Conservation (phyloP, 2,888 invertebrate species). For the Sesia apiformis region DNA sequence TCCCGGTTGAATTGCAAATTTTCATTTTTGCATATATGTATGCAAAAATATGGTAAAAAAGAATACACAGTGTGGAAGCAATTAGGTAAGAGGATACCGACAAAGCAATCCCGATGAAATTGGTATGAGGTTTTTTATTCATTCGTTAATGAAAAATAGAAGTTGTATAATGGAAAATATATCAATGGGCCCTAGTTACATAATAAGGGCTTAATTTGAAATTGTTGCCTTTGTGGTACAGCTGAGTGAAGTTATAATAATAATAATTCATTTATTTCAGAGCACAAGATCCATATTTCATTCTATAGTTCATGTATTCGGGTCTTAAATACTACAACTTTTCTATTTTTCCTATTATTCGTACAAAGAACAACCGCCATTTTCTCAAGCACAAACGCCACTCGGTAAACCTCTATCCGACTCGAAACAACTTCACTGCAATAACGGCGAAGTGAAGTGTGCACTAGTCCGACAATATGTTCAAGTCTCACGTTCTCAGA, state of each 20-base stretch:
- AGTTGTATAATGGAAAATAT: no score
- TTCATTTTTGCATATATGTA: not conserved
- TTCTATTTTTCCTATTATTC: no score
- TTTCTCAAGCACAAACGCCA: not conserved
- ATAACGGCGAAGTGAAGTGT: not conserved
- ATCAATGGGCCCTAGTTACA: no score
- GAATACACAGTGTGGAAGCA: not conserved
- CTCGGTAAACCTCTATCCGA: not conserved
- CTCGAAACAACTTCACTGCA: not conserved
- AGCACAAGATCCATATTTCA: no score
- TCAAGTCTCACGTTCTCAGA: not conserved
- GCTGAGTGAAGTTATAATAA: no score
- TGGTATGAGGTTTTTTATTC: not conserved
- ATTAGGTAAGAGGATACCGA: not conserved
- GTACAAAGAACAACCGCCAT: not conserved
- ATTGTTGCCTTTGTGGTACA: no score
- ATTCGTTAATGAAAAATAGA: no score
- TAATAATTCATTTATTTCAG: no score
- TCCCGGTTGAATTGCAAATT: constrained; percentile 2
- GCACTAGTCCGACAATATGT: not conserved
- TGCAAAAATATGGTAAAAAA: not conserved
- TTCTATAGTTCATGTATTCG: no score
- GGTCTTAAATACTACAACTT: no score
- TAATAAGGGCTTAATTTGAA: no score
- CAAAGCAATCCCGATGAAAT: not conserved